phyloP scores from a whole-genome alignment of 1,140 invertebrate genomes.

The Aradophagus sp. region DNA sequence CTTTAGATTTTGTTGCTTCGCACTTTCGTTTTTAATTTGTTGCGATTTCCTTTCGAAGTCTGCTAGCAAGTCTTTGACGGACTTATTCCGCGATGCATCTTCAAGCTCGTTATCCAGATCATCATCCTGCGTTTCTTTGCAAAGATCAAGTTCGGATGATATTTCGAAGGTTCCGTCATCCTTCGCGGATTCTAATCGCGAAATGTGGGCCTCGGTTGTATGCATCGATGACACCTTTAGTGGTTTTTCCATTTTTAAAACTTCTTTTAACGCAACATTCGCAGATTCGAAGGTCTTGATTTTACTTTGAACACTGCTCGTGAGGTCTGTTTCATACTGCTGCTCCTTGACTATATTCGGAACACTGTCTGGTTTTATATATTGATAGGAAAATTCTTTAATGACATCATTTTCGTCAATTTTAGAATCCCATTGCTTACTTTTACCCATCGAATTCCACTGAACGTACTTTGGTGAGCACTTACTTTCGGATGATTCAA shows the following conservation, averaged over 20 bases:
- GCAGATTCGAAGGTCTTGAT: constrained; percentile 74
- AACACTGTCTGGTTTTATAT: constrained; percentile 67
- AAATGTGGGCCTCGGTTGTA: constrained; percentile 73
- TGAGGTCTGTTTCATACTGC: constrained; percentile 52
- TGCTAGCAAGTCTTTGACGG: constrained; percentile 75
- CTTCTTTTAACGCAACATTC: constrained; percentile 58
- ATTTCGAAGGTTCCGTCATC: constrained; percentile 54
- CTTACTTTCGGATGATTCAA: constrained; percentile 50
- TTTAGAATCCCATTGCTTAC: constrained; percentile 66
- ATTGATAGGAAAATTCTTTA: constrained; percentile 74
- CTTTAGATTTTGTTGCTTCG: constrained; percentile 62
- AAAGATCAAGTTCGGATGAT: constrained; percentile 33
- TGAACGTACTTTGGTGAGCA: constrained; percentile 65
- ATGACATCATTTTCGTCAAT: constrained; percentile 71
- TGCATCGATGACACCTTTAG: constrained; percentile 70
- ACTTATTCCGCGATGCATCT: constrained; percentile 68
- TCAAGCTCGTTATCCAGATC: constrained; percentile 16
- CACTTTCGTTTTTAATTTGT: constrained; percentile 63
- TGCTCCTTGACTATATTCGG: constrained; percentile 11
- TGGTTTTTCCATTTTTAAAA: constrained; percentile 71
- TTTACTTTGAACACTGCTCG: constrained; percentile 75
- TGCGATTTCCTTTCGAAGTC: constrained; percentile 76
- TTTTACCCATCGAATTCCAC: constrained; percentile 63
- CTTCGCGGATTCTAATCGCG: constrained; percentile 62
- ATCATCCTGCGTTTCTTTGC: constrained; percentile 23